Conservation (phyloP, 1,140 invertebrate genomes). For the Tyrophagus putrescentiae region DNA sequence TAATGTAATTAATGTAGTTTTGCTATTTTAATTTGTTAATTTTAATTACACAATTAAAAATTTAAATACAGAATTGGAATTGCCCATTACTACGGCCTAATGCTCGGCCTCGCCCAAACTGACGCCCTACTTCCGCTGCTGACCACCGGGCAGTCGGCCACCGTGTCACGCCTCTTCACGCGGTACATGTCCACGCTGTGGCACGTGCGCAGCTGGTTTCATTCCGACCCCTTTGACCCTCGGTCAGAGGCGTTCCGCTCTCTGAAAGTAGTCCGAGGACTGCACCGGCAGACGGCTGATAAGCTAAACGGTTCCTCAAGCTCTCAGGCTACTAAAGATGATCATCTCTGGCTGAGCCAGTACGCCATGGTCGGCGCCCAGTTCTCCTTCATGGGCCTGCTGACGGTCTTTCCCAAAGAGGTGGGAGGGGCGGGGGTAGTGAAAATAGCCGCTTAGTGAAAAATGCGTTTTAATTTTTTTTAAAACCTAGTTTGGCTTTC, state of each 20-base stretch:
- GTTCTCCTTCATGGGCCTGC: conserved; percentile 55
- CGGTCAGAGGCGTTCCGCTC: conserved; percentile 35
- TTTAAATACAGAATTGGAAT: too few relatives aligned
- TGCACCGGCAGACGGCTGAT: conserved; percentile 35
- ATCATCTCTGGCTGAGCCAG: conserved; percentile 42
- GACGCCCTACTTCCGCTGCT: conserved; percentile 32
- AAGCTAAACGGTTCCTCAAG: conserved; percentile 34
- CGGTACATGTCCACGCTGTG: conserved; percentile 56
- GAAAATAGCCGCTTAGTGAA: too few relatives aligned
- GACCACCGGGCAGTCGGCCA: conserved; percentile 38
- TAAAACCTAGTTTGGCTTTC: conserved; percentile 50
- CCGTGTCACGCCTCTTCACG: conserved; percentile 45
- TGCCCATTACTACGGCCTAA: too few relatives aligned
- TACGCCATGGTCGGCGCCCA: conserved; percentile 61
- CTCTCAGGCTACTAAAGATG: conserved; percentile 18
- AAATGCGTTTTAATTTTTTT: too few relatives aligned
- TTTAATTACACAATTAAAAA: too few relatives aligned
- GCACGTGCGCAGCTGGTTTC: conserved; percentile 59
- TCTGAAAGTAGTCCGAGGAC: conserved; percentile 35
- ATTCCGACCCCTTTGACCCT: conserved; percentile 40
- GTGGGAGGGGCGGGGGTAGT: too few relatives aligned
- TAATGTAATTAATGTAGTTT: too few relatives aligned
- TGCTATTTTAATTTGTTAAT: too few relatives aligned
- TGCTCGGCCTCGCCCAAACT: too few relatives aligned
- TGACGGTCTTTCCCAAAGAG: conserved; percentile 46